These are phyloP conservation scores for Apogon talboti DNA, from an alignment of 2,797 vertebrate species.

Conservation along the genomic window DNA sequence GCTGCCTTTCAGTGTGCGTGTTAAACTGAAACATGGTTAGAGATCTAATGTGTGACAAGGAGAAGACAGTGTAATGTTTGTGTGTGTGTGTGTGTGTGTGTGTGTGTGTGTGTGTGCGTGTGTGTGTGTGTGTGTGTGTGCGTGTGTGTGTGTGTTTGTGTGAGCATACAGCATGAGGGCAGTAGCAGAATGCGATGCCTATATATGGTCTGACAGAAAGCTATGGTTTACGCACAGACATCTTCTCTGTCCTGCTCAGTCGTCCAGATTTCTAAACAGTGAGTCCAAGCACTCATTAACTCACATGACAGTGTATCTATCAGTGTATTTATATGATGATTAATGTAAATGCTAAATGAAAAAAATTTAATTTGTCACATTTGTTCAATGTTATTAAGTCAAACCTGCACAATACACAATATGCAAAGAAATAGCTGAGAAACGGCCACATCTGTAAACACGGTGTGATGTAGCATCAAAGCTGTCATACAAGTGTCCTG, in stretches of 20 bases:
- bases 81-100: slow-evolving; percentile 27
- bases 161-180: slow-evolving; percentile 29
- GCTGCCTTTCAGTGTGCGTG: slow-evolving; percentile 30
- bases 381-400: background rate
- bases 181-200: slow-evolving; percentile 65
- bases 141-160: slow-evolving; percentile 28
- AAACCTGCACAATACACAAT: background rate
- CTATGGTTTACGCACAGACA: slow-evolving; percentile 45
- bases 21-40: slow-evolving; percentile 41
- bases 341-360: background rate
- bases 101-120: slow-evolving; percentile 29
- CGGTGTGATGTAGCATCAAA: slow-evolving; percentile 42
- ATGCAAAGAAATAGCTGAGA: background rate
- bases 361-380: too few relatives aligned
- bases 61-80: slow-evolving; percentile 26
- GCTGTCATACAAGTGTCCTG: slow-evolving; percentile 28
- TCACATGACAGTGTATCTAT: background rate
- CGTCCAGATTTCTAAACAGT: slow-evolving; percentile 50
- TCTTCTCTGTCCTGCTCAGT: slow-evolving; percentile 13
- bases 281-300: background rate
- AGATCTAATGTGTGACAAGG: slow-evolving; percentile 44
- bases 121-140: slow-evolving; percentile 30
- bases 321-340: background rate
- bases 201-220: slow-evolving; percentile 71
- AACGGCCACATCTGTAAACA: background rate